Base-by-base conservation (phyloP, 2,888 invertebrate species). In the Reticulitermes lucifugus region DNA sequence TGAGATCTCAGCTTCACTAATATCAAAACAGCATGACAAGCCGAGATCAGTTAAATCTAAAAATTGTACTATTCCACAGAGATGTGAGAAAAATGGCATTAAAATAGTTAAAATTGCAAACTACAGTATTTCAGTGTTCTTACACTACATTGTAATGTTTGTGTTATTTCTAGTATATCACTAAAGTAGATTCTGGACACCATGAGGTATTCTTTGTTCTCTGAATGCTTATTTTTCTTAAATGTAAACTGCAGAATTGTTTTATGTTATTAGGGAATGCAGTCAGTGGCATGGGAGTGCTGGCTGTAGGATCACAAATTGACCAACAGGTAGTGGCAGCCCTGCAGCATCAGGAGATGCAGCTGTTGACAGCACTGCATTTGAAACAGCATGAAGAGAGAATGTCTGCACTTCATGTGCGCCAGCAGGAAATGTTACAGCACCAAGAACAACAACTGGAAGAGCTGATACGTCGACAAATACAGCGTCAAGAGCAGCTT, bases 301-400 rank as follows among this genome's bases (percentile, higher is more conserved):
- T 81, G 41, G 25, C 46, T 29, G 41, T 73, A 21, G 84, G 84
- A 29, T 71, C 84, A 18, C 80, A 70, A 14, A 51, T 84, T 22
- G 81, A 84, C 80, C 81, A 80, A 41, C 71, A 84, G 29, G 14
- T 73, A 46, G 73, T 51, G 25, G 41, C 81, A 80, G 93, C 92
- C 85, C 89, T 94, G 86, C 94, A 94, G 87, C 93, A 94, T 88
- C 94, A 94, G 88, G 94, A 94, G 89, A 92, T 94, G 0, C 94
- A 94, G 88, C 88, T 94, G 79, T 90, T 94, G 91, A 92, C 94
- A 75, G 93, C 94, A 14, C 89, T 94, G 87, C 94, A 94, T 87
- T 89, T 94, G 84, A 94, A 94, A 89, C 94, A 94, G 71, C 94
- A 94, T 88, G 94, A 94, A 88, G 93, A 94, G 88, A 93, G 92